These are phyloP conservation scores for Meandrina meandrites DNA, from an alignment of 92 coral and sea anemone genomes.

Conservation along the genomic window DNA sequence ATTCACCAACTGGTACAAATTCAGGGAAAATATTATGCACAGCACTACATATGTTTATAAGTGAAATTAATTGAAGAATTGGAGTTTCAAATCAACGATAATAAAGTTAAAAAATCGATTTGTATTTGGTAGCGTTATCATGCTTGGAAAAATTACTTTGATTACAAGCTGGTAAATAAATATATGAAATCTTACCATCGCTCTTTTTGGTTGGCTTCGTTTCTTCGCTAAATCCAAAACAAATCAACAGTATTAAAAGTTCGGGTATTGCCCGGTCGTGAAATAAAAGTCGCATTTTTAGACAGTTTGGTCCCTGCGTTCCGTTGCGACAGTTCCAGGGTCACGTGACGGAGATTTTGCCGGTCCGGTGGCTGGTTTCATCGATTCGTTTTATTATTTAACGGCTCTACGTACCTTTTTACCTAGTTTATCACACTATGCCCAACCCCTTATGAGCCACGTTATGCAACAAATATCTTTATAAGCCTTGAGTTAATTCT, in stretches of 20 bases:
- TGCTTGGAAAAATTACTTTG: background rate
- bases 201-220: conserved; percentile 3
- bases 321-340: conserved; percentile 1
- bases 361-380: conserved; percentile 1
- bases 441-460: background rate
- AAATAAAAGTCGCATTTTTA: conserved; percentile 27
- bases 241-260: conserved; percentile 5
- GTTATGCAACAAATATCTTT: background rate
- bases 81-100: background rate
- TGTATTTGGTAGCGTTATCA: background rate
- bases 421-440: background rate
- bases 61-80: background rate
- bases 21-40: background rate
- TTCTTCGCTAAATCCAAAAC: background rate
- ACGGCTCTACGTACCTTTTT: background rate
- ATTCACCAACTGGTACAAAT: background rate
- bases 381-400: conserved; percentile 21
- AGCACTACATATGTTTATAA: background rate
- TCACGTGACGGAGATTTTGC: conserved; percentile 31
- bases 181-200: conserved; percentile 13
- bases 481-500: background rate
- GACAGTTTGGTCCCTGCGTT: conserved; percentile 1
- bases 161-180: no score
- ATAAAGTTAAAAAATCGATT: background rate
- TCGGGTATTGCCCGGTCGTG: conserved; percentile 20